Evolutionary conservation across 2,888 invertebrate species (phyloP).

Genomic region (Carterocephalus palaemon): DNA sequence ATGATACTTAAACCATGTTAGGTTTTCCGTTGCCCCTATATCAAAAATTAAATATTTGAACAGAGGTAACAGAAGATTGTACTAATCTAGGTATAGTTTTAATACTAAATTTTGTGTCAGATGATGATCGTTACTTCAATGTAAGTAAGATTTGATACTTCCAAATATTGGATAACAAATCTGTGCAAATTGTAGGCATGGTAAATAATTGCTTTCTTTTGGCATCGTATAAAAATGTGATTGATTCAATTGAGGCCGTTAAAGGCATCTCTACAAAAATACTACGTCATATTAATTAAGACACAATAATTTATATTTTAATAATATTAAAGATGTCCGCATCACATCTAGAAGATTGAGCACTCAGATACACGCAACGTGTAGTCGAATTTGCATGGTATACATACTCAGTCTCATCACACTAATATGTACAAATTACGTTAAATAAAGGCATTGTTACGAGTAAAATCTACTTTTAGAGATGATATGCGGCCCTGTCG

Average conservation of each 20-base stretch:
- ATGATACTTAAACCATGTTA: constrained; percentile 56
- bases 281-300: constrained; percentile 10
- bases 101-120: constrained; percentile 57
- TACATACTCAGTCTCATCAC: constrained; percentile 76
- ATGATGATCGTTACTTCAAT: constrained; percentile 8
- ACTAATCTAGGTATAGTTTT: constrained; percentile 53
- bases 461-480: constrained; percentile 84
- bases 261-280: constrained; percentile 24
- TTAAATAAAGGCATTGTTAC: constrained; percentile 66
- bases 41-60: constrained; percentile 54
- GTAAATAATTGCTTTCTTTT: constrained; percentile 15
- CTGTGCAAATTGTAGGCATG: constrained; percentile 20
- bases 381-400: constrained; percentile 65
- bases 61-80: constrained; percentile 78
- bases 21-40: constrained; percentile 76
- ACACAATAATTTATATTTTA: constrained; percentile 16
- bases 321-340: constrained; percentile 20
- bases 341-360: constrained; percentile 42
- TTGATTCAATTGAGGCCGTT: constrained; percentile 46
- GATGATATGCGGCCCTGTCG: constrained; percentile 65
- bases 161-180: constrained; percentile 26
- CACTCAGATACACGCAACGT: constrained; percentile 56
- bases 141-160: constrained; percentile 15
- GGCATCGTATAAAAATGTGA: constrained; percentile 5
- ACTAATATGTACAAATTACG: constrained; percentile 76